These are phyloP conservation scores for Augochlora pura DNA, from an alignment of 1,140 invertebrate genomes.

Conservation along the genomic window DNA sequence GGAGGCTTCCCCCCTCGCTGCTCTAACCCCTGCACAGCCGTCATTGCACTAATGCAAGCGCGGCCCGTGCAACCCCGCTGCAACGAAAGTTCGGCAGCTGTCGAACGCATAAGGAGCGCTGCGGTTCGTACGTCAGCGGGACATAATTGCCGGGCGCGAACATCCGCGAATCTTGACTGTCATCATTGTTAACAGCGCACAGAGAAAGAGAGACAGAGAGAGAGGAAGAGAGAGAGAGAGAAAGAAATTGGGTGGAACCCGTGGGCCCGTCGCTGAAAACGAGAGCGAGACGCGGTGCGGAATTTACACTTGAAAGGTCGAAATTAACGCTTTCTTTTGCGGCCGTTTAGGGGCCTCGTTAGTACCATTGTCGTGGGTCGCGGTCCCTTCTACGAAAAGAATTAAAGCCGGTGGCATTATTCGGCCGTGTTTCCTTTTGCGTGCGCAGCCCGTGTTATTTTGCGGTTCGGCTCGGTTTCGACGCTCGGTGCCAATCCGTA, in stretches of 20 bases:
- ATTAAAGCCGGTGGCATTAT: constrained; percentile 49
- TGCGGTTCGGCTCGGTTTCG: constrained; percentile 4
- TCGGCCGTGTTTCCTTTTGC: constrained; percentile 37
- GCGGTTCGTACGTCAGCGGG: too few relatives aligned
- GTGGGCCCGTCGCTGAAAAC: constrained; percentile 18
- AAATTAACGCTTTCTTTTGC: constrained; percentile 55
- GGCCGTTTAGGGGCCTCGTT: constrained; percentile 39
- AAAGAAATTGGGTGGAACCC: background rate
- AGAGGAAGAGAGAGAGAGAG: background rate
- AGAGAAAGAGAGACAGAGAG: background rate
- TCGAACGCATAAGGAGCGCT: constrained; percentile 12
- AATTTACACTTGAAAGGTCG: constrained; percentile 59
- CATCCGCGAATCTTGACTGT: background rate
- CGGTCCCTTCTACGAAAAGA: constrained; percentile 32
- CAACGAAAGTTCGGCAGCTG: constrained; percentile 53
- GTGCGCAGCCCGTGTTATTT: constrained; percentile 28
- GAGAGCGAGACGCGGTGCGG: constrained; percentile 15
- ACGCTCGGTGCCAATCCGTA: constrained; percentile 11
- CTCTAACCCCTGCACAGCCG: constrained; percentile 23
- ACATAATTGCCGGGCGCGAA: background rate
- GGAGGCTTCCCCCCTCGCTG: constrained; percentile 22
- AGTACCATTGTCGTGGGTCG: constrained; percentile 45
- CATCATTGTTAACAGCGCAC: background rate
- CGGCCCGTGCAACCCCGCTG: constrained; percentile 26
- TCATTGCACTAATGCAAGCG: constrained; percentile 58